These are phyloP conservation scores for Beris chalybata DNA, from an alignment of 2,888 invertebrate genomes.

Conservation along the genomic window DNA sequence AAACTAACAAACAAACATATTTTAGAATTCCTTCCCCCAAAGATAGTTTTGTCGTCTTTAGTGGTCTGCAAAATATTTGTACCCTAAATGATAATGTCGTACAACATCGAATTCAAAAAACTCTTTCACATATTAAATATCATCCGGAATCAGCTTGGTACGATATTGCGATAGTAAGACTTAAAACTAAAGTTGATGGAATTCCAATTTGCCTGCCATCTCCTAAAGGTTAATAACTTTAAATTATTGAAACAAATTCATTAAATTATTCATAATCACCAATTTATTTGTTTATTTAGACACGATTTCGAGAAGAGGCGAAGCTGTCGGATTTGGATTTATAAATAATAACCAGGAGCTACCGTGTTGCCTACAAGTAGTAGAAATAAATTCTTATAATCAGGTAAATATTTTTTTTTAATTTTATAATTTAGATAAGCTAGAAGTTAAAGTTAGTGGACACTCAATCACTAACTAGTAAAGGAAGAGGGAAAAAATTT, in stretches of 20 bases:
- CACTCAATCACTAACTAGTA: too few species aligned
- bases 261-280: too few species aligned
- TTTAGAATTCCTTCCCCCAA: neutral
- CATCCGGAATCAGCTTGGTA: neutral
- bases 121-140: neutral
- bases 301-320: neutral
- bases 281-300: neutral
- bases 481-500: too few species aligned
- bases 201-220: neutral
- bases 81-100: neutral
- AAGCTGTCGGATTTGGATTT: neutral
- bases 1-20: neutral
- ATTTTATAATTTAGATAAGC: too few species aligned
- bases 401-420: neutral
- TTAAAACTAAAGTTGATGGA: neutral
- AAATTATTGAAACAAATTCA: neutral
- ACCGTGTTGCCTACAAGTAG: neutral
- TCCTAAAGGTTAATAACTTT: neutral
- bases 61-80: neutral
- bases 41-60: neutral
- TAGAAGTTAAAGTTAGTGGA: too few species aligned
- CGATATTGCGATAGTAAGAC: slow-evolving; percentile 2
- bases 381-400: neutral
- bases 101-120: neutral
- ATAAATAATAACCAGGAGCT: neutral